A percentile compares a stretch with the other conserved stretches of the same genome.
Conservation (phyloP, 1,140 invertebrate species). For the Hormaphis cornu region DNA sequence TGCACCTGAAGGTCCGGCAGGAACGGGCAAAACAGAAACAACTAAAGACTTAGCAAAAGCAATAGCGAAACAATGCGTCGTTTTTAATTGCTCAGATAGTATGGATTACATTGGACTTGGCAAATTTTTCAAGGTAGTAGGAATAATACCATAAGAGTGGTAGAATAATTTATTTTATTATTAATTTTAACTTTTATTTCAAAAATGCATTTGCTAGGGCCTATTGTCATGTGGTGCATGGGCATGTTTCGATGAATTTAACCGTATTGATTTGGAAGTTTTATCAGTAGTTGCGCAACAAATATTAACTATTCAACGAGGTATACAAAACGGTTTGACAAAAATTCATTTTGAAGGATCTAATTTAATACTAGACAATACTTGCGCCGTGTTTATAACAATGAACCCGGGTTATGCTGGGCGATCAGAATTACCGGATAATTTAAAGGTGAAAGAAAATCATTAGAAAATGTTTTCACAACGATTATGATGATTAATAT, state of each 20-base stretch:
- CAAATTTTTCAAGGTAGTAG: slow-evolving; percentile 81
- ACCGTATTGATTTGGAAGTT: slow-evolving; percentile 74
- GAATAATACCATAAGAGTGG: background rate
- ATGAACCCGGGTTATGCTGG: slow-evolving; percentile 95
- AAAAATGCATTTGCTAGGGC: no score
- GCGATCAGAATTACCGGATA: slow-evolving; percentile 81
- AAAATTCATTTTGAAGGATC: slow-evolving; percentile 83
- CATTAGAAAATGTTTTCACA: background rate
- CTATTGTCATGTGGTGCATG: slow-evolving; percentile 89
- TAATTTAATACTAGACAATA: slow-evolving; percentile 70
- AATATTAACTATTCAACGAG: slow-evolving; percentile 63
- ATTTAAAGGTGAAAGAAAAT: slow-evolving; percentile 60
- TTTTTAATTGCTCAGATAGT: slow-evolving; percentile 92
- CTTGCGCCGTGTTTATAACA: slow-evolving; percentile 89
- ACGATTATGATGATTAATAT: no score
- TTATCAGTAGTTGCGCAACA: slow-evolving; percentile 87
- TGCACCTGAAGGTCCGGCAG: slow-evolving; percentile 91
- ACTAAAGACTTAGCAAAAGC: slow-evolving; percentile 94
- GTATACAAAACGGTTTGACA: slow-evolving; percentile 64
- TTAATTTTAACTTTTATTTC: background rate
- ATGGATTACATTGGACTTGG: slow-evolving; percentile 87
- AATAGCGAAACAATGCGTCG: slow-evolving; percentile 90
- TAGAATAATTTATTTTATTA: background rate
- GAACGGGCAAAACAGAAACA: slow-evolving; percentile 93
- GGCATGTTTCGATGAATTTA: slow-evolving; percentile 97